Conservation (phyloP, 2,888 invertebrate species). For the Stomorhina lunata region DNA sequence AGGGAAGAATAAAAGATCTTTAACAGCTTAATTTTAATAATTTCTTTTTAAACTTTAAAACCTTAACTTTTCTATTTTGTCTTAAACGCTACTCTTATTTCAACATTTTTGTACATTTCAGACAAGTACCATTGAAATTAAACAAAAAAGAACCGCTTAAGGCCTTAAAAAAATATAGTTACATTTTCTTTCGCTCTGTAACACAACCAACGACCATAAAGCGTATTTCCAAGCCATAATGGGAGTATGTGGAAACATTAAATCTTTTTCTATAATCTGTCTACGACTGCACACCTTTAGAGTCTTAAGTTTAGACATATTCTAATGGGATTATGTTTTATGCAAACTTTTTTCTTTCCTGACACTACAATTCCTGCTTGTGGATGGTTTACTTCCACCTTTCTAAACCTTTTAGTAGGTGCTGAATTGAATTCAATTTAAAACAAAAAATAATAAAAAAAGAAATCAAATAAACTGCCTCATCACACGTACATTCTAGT, state of each 20-base stretch:
- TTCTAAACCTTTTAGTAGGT: slow-evolving; percentile 15
- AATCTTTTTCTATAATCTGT: slow-evolving; percentile 23
- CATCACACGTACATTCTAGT: not conserved
- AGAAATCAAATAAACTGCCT: slow-evolving; percentile 9
- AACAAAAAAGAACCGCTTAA: not conserved
- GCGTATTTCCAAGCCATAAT: not conserved
- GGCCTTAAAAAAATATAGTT: slow-evolving; percentile 48
- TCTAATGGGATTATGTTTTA: slow-evolving; percentile 61
- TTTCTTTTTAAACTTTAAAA: too few species aligned
- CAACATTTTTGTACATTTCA: not conserved
- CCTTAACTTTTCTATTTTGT: not conserved
- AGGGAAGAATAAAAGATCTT: too few species aligned
- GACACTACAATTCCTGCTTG: slow-evolving; percentile 14
- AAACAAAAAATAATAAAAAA: not conserved
- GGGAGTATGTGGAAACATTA: not conserved
- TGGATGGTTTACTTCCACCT: not conserved
- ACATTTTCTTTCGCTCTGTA: slow-evolving; percentile 17
- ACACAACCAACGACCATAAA: not conserved
- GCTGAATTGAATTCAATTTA: slow-evolving; percentile 42
- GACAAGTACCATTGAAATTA: not conserved
- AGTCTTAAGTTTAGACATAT: slow-evolving; percentile 16
- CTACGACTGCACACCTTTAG: too few species aligned
- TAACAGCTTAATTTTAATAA: too few species aligned
- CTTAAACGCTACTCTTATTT: not conserved
- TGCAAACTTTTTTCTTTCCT: not conserved